A percentile compares a stretch with the other conserved stretches of the same genome.
phyloP scores from a whole-genome alignment of 1,140 invertebrate species.

The Periplaneta americana region DNA sequence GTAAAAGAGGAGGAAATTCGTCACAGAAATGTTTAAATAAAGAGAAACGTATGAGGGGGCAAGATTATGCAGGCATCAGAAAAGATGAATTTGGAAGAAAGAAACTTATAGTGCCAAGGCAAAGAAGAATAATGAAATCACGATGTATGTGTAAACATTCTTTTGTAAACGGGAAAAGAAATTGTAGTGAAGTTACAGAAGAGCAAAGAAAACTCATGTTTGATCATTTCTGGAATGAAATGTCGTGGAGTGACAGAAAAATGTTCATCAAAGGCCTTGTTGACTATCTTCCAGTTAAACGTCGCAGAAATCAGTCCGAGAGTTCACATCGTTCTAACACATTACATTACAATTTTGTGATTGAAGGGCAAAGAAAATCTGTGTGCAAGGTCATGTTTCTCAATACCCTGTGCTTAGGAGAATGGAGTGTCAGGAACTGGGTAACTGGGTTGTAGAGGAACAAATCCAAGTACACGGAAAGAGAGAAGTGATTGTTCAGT shows the following conservation, averaged over 20 bases:
- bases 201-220: neutral
- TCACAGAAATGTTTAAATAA: conserved; percentile 16
- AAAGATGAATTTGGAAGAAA: neutral
- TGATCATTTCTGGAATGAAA: neutral
- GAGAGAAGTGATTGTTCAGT: neutral
- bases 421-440: too few species aligned
- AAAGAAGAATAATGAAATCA: neutral
- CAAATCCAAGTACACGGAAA: neutral
- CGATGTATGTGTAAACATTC: neutral
- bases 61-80: neutral
- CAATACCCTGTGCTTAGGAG: neutral
- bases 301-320: too few species aligned
- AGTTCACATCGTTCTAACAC: neutral
- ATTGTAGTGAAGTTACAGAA: neutral
- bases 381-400: neutral
- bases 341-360: neutral
- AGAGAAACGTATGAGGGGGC: conserved; percentile 20
- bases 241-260: neutral
- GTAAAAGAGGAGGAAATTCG: conserved; percentile 6
- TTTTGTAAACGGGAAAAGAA: neutral
- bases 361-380: neutral
- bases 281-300: too few species aligned
- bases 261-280: neutral
- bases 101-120: neutral
- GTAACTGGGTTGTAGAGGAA: neutral